Evolutionary conservation across 2,888 invertebrate genomes (phyloP), one percentile per base, ranked within the genome.

Genomic region (Parapristionchus giblindavisi): DNA sequence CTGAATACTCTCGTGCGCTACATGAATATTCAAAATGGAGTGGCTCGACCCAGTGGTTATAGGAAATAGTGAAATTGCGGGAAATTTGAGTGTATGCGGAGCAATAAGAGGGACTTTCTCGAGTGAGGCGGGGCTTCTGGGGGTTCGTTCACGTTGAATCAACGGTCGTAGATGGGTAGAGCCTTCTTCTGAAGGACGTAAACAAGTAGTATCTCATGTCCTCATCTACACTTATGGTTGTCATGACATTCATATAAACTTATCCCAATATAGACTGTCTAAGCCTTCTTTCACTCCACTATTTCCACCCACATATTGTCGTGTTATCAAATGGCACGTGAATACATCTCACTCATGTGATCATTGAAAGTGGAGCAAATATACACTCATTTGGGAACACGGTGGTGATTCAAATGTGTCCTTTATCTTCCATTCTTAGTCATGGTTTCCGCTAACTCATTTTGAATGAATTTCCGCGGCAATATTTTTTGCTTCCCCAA

Each of bases 81-180:
- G 24, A 11, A 63, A 63, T 63, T 63, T 43, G 27, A 63, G 32
- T 17, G 51, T 29, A 24, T 1, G 68, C 51, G 68, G 68, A 68
- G 68, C 68, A 51, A 27, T 51, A 24, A 8, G 14, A 38, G 70
- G 70, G 52, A 27, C 54, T 5, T 54, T 29, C 36, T 52, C 4
- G 4, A n/a, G 8, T 14, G 48, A 65, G 65, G 65, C 65, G 65
- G 65, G 65, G 65, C 48, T 65, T 65, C 65, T 24, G 65, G 65
- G 65, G 48, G 56, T 54, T 40, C 43, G 65, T 65, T 40, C 43
- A 43, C 65, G 65, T 48, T 48, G 65, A 65, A 65, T 65, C 65
- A 65, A 65, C 48, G 65, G 65, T 65, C 65, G 65, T 65, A 65
- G 65, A 65, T 65, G 65, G 48, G 32, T 40, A 17, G 65, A 29